Base-by-base conservation (phyloP, 2,797 vertebrate species). In the Thripadectes ignobilis region DNA sequence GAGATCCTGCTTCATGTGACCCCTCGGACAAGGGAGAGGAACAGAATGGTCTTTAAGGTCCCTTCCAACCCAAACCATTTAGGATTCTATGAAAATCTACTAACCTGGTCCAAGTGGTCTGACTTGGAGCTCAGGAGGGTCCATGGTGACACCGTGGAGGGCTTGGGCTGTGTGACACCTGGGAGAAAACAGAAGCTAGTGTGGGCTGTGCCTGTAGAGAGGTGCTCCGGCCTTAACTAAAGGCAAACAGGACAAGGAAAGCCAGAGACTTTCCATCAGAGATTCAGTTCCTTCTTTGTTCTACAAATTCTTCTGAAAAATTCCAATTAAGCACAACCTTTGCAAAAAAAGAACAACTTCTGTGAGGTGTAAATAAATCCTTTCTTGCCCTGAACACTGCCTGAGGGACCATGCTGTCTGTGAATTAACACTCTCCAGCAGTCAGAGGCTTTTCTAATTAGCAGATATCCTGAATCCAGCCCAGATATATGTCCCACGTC, bases 361-460 rank as follows among this genome's bases (percentile, higher is more conserved):
- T 19, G 17, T 2, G 5, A 61, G 84, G 77, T 69, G 77, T 91
- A 92, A 95, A 95, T 96, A 96, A 95, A 95, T 94, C 94, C 66
- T 87, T 52, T 43, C 75, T 49, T 59, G 46, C 57, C 81, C 85
- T 32, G 55, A 72, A 62, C 82, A 36, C 23, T 6, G n/a, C 80
- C 84, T 79, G 30, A 16, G 76, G 85, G 71, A 75, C 91, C 19
- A 15, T 5, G 0, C 61, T 87, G 26, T 0, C 38, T 58, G 48
- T 93, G 95, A 95, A 88, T 95, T 90, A 95, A 62, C 79, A 62
- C 51, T 27, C 74, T 82, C 38, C 62, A 36, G 92, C 90, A 90
- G 78, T 67, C 89, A 85, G 96, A 89, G 34, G 65, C 32, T 19
- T 32, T 78, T 89, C 72, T 94, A 95, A 97, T 96, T 92, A 96